Base-by-base conservation (phyloP, 2,113 vertebrate species). In the Carlito syrichta region DNA sequence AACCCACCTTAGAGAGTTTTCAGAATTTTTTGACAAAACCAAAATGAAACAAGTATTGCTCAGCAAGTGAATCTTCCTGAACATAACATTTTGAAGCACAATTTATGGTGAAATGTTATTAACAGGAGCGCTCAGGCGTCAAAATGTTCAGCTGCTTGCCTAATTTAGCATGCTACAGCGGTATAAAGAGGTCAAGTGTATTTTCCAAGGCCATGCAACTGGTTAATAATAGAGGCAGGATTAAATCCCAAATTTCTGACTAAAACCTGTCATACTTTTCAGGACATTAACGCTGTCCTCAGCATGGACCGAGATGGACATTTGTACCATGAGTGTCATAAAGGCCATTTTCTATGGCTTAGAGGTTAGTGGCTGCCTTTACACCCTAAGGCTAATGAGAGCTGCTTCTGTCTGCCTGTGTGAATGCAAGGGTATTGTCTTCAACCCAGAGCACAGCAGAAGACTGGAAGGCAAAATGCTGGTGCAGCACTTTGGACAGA, bases 131-230 rank as follows among this genome's bases (percentile, higher is more conserved):
- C 56, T 86, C 73, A 48, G 23, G 73, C 74, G 54, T 74, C 81
- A 78, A 52, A 93, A 69, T 91, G 14, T 91, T 95, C 69, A 91
- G 43, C 48, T 76, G 35, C 43, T 85, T 40, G 43, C 76, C 43
- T 63, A 54, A 63, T 93, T 96, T 96, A 95, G 91, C 40, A 35
- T 73, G 89, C 92, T 92, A 22, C 50, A 69, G 82, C 50, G 43
- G 32, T 48, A 56, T 86, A 83, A 83, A 78, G 78, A 71, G 56
- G 62, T 83, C 78, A 94, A 86, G 58, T 69, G 88, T 58, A 94
- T 97, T 97, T 92, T 91, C 69, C n/a, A 93, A 95, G 89, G 58
- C 56, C 68, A 85, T 76, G 35, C 58, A 94, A 52, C 52, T 87
- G 27, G 76, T 79, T 94, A 86, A 77, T 58, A 48, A 90, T 35